These are phyloP conservation scores for Arion vulgaris DNA, from an alignment of 1,140 invertebrate genomes.

Conservation along the genomic window DNA sequence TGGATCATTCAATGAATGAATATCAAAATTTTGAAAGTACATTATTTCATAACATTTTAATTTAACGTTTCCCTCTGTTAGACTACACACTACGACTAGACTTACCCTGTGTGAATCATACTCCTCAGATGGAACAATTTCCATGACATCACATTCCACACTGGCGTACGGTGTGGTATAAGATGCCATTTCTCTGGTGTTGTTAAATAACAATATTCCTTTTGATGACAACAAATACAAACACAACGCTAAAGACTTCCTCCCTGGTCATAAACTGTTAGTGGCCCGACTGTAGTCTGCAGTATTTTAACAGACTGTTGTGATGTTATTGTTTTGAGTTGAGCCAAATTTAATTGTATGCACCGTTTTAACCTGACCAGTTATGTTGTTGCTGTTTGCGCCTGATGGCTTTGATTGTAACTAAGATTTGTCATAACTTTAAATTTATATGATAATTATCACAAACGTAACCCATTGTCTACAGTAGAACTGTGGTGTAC, in stretches of 20 bases:
- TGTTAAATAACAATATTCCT: neutral
- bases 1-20: no score
- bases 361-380: neutral
- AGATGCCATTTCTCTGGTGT: neutral
- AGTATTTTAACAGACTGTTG: no score
- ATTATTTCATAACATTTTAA: no score
- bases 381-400: neutral
- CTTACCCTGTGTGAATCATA: constrained; percentile 58
- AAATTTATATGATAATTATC: neutral
- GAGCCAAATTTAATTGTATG: neutral
- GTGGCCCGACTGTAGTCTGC: neutral
- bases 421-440: neutral
- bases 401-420: neutral
- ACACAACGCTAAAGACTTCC: neutral
- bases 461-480: neutral
- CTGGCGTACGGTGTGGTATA: neutral
- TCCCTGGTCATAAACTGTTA: neutral
- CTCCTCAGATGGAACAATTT: constrained; percentile 58
- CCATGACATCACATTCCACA: constrained; percentile 55
- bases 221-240: neutral
- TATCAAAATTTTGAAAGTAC: no score
- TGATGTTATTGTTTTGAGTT: neutral
- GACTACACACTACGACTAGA: no score
- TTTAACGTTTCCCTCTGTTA: no score
- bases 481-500: neutral